Evolutionary conservation across 53 echinoderm and acorn worm genomes (phyloP).

Genomic region (Echinometra lucunter): DNA sequence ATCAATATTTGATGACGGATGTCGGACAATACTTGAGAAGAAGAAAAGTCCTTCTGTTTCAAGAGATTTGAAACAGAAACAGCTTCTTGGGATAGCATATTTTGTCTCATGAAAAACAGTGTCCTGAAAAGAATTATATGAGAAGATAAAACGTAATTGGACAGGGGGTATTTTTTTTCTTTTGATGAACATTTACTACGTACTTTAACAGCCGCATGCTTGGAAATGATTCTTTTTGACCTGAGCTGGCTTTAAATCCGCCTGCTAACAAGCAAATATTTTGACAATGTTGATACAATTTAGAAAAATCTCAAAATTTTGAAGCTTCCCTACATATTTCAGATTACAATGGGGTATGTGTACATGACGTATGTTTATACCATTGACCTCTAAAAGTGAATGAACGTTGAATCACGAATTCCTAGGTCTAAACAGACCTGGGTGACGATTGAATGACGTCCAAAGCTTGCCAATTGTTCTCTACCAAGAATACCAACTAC

Average conservation of each 20-base stretch:
- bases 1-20: conserved; percentile 25
- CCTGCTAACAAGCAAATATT: too few species aligned
- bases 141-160: not conserved
- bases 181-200: not conserved
- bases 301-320: not conserved
- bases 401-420: not conserved
- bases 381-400: not conserved
- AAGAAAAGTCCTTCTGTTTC: conserved; percentile 28
- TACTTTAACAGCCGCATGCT: not conserved
- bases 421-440: not conserved
- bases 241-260: not conserved
- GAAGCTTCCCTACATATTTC: not conserved
- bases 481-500: not conserved
- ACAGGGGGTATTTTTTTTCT: not conserved
- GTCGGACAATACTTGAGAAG: not conserved
- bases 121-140: not conserved
- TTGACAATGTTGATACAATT: not conserved
- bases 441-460: conserved; percentile 16
- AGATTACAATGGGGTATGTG: not conserved
- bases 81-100: not conserved
- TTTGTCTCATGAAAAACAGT: not conserved
- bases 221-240: not conserved
- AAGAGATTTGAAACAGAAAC: not conserved
- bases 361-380: too few species aligned
- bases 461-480: conserved; percentile 2